These are phyloP conservation scores for Drosophila dives DNA, from an alignment of 2,888 invertebrate genomes.

Conservation along the genomic window DNA sequence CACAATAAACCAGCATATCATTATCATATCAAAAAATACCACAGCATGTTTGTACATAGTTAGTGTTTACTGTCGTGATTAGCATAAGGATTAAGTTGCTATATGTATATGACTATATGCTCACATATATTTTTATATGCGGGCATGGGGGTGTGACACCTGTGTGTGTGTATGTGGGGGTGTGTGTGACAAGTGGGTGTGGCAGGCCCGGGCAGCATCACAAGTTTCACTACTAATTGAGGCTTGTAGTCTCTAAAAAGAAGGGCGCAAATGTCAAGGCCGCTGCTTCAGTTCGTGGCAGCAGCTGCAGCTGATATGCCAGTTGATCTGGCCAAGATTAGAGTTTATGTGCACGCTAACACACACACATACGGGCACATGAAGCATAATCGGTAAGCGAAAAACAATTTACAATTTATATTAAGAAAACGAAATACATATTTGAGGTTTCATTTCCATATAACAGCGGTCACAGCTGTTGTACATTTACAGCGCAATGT, in stretches of 20 bases:
- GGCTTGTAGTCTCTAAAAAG: conserved; percentile 53
- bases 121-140: neutral
- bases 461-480: conserved; percentile 67
- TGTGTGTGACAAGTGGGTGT: conserved; percentile 58
- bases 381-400: conserved; percentile 20
- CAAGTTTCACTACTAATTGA: conserved; percentile 70
- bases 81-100: conserved; percentile 4
- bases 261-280: conserved; percentile 76
- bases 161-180: conserved; percentile 34
- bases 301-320: conserved; percentile 29
- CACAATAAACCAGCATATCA: neutral
- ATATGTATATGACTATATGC: neutral
- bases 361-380: conserved; percentile 7
- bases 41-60: neutral
- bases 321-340: conserved; percentile 24
- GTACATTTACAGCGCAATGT: conserved; percentile 46
- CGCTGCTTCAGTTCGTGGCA: conserved; percentile 40
- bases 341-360: neutral
- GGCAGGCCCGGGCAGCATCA: conserved; percentile 65
- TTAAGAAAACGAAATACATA: conserved; percentile 12
- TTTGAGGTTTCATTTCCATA: conserved; percentile 10
- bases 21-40: neutral
- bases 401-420: conserved; percentile 34
- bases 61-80: conserved; percentile 19
- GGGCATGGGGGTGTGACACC: conserved; percentile 47